Base-by-base conservation (phyloP, 2,888 invertebrate species). In the Heliconius charithonia region DNA sequence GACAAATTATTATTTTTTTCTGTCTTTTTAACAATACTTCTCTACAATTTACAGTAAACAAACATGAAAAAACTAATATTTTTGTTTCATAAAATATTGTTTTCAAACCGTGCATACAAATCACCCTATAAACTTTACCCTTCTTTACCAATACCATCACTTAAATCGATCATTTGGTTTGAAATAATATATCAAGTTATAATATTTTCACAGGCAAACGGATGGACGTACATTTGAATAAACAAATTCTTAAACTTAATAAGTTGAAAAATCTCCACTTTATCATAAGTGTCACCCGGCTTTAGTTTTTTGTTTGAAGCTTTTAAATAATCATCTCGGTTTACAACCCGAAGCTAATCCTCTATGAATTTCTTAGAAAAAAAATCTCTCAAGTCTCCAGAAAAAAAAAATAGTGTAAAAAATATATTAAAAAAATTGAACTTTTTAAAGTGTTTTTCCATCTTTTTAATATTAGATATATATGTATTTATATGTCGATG, bases 291-390 rank as follows among this genome's bases (percentile, higher is more conserved):
- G 77, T 79, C 82, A 77, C 71, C 65, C 75, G 56, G 71, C 70
- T 79, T 73, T 32, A 59, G 71, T 81, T 83, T 82, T 85, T 84
- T 84, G 83, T 81, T 79, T 78, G 82, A 82, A 82, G 82, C 80
- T 85, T 86, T 88, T 88, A 88, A 89, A 87, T 85, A 85, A 85
- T 84, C 87, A 82, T 88, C 87, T 90, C 90, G 82, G 84, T 84
- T 91, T 88, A 88, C 89, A 83, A 78, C 79, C 85, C 87, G 87
- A 89, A 90, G 88, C 86, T 87, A 87, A 87, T 87, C 85, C 85
- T 75, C 74, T 63, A 74, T 29, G 62, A 63, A 63, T 27, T 74
- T 74, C 45, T 41, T 22, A 74, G 75, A 71, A 78, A 78, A 82
- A 84, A 81, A 81, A 67, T 9, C 10, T 37, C 37, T 37, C 37